Conservation (phyloP, 2,113 vertebrate species). For the Rhipidura dahli region DNA sequence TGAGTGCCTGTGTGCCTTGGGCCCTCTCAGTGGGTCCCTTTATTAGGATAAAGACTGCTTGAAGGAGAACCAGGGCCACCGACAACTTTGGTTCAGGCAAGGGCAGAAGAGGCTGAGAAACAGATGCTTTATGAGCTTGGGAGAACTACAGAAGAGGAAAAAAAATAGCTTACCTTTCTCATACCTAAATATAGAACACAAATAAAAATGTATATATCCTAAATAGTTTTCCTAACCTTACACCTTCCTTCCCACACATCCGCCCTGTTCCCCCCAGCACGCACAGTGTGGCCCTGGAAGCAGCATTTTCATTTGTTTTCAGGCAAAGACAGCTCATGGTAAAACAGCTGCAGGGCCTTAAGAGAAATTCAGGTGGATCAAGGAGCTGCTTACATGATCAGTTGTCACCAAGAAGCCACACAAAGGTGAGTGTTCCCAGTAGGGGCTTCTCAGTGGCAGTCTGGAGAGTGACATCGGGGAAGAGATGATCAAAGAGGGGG, state of each 20-base stretch:
- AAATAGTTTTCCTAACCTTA: not conserved
- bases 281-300: not conserved
- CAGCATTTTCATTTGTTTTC: not conserved
- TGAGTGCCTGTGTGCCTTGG: not conserved
- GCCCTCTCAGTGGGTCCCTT: not conserved
- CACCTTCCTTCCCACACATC: not conserved
- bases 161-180: not conserved
- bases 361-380: not conserved
- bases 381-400: not conserved
- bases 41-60: not conserved
- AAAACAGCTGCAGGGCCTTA: not conserved
- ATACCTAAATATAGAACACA: not conserved
- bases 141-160: not conserved
- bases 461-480: rapidly evolving
- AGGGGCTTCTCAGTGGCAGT: not conserved
- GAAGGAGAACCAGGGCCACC: not conserved
- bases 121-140: not conserved
- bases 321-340: not conserved
- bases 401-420: not conserved
- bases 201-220: not conserved
- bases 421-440: rapidly evolving
- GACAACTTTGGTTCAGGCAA: not conserved
- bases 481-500: not conserved
- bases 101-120: not conserved
- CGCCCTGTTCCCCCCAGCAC: rapidly evolving